Evolutionary conservation across 2,888 invertebrate genomes (phyloP).

Genomic region (Herminia tarsipennalis): DNA sequence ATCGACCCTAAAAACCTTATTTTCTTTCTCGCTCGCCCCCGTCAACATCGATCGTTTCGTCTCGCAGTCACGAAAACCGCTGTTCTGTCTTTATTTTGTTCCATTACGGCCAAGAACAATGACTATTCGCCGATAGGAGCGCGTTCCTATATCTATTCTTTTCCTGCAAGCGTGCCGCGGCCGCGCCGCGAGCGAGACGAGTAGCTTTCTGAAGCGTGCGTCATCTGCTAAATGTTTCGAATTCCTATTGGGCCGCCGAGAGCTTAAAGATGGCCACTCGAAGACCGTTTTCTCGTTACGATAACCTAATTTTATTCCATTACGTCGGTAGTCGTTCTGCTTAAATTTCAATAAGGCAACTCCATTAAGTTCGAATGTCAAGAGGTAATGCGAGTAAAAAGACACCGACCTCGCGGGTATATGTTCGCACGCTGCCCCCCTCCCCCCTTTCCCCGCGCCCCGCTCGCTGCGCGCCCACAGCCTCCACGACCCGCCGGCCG

Average conservation of each 20-base stretch:
- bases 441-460: slow-evolving; percentile 26
- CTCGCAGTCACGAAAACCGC: slow-evolving; percentile 84
- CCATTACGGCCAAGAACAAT: slow-evolving; percentile 84
- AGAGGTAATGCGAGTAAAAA: slow-evolving; percentile 78
- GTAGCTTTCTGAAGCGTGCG: slow-evolving; percentile 49
- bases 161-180: slow-evolving; percentile 50
- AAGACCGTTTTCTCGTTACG: slow-evolving; percentile 80
- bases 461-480: slow-evolving; percentile 13
- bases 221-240: slow-evolving; percentile 69
- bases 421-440: slow-evolving; percentile 63
- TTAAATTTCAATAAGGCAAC: slow-evolving; percentile 80
- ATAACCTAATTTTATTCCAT: slow-evolving; percentile 83
- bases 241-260: slow-evolving; percentile 80
- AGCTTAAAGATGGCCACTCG: slow-evolving; percentile 82
- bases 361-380: slow-evolving; percentile 83
- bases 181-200: slow-evolving; percentile 62
- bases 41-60: slow-evolving; percentile 59
- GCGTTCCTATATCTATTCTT: slow-evolving; percentile 71
- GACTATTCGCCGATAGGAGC: slow-evolving; percentile 75
- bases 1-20: slow-evolving; percentile 82
- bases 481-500: slow-evolving; percentile 24
- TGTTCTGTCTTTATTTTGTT: slow-evolving; percentile 84
- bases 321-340: slow-evolving; percentile 73
- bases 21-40: slow-evolving; percentile 65
- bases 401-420: slow-evolving; percentile 74